phyloP scores from a whole-genome alignment of 1,140 invertebrate genomes.

The Proctacanthus coquilletti region DNA sequence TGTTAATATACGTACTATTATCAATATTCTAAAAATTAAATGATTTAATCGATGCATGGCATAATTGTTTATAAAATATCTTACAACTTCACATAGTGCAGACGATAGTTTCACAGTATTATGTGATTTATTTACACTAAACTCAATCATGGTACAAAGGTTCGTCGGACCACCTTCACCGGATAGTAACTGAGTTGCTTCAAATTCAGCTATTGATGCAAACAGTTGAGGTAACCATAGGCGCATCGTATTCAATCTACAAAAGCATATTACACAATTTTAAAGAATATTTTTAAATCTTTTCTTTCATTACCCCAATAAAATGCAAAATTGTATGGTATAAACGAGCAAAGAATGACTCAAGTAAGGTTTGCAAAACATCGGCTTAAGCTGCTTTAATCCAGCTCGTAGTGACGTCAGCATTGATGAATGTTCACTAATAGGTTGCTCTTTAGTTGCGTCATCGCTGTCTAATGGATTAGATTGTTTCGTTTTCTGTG shows the following conservation, averaged over 20 bases:
- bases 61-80: too few relatives aligned
- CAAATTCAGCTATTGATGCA: constrained; percentile 23
- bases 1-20: constrained; percentile 37
- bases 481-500: constrained; percentile 16
- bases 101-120: too few relatives aligned
- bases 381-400: constrained; percentile 19
- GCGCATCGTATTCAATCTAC: constrained; percentile 18
- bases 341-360: constrained; percentile 18
- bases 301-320: constrained; percentile 25
- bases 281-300: neutral
- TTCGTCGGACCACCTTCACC: constrained; percentile 10
- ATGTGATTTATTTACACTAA: constrained; percentile 19
- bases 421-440: constrained; percentile 10
- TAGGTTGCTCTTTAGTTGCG: constrained; percentile 8
- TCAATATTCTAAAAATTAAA: constrained; percentile 14
- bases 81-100: too few relatives aligned
- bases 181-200: constrained; percentile 6
- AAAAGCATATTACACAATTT: neutral
- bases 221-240: constrained; percentile 27
- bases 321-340: constrained; percentile 24
- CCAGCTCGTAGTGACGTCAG: constrained; percentile 16
- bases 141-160: constrained; percentile 24
- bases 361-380: constrained; percentile 22
- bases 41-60: neutral
- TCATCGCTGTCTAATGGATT: constrained; percentile 20